Conservation (phyloP, 2,888 invertebrate genomes). For the Laspeyria flexula region DNA sequence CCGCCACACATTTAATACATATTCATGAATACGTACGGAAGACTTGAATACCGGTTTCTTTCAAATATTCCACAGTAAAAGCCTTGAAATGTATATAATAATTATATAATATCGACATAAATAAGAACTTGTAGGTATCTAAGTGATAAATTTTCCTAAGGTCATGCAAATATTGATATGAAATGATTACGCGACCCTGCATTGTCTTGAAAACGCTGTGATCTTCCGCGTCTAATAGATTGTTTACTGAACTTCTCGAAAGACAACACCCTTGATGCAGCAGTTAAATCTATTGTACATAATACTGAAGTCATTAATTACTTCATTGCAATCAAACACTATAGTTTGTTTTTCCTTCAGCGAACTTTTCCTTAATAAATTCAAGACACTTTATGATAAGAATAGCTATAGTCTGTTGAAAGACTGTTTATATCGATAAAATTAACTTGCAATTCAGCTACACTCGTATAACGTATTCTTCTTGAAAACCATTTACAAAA, state of each 20-base stretch:
- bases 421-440: too few species aligned
- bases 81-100: slow-evolving; percentile 35
- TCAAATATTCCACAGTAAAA: slow-evolving; percentile 38
- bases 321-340: not conserved
- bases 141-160: slow-evolving; percentile 63
- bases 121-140: slow-evolving; percentile 28
- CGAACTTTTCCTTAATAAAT: not conserved
- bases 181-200: slow-evolving; percentile 71
- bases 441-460: too few species aligned
- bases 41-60: slow-evolving; percentile 34
- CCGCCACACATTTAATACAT: slow-evolving; percentile 5
- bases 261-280: slow-evolving; percentile 23
- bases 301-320: not conserved
- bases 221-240: slow-evolving; percentile 45
- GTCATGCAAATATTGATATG: slow-evolving; percentile 69
- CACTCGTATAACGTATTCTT: too few species aligned
- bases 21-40: slow-evolving; percentile 28
- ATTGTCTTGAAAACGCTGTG: slow-evolving; percentile 60
- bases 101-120: slow-evolving; percentile 34
- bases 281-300: slow-evolving; percentile 3
- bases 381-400: not conserved
- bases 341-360: not conserved
- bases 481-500: too few species aligned
- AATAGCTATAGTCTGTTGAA: too few species aligned
- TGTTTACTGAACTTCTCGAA: slow-evolving; percentile 27